phyloP scores from a whole-genome alignment of 2,797 vertebrate species.

The Intellagama lesueurii region DNA sequence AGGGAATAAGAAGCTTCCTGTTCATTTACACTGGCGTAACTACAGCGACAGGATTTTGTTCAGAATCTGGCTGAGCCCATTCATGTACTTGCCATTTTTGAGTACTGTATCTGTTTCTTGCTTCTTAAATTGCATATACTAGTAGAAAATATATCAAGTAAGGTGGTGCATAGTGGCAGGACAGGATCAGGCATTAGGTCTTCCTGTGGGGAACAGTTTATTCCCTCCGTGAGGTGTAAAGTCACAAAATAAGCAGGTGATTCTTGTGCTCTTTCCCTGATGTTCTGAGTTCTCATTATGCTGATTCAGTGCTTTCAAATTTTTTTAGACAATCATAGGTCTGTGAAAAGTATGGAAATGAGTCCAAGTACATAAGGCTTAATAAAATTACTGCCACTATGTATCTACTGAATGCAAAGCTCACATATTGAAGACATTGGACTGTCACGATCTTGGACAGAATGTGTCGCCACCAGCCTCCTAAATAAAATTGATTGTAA shows the following conservation, averaged over 20 bases:
- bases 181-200: background rate
- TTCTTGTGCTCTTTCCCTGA: slow-evolving; percentile 10
- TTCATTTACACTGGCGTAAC: background rate
- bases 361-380: slow-evolving; percentile 5
- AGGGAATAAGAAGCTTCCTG: background rate
- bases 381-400: background rate
- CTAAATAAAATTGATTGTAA: slow-evolving; percentile 27
- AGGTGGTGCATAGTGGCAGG: background rate
- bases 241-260: background rate
- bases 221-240: background rate
- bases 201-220: background rate
- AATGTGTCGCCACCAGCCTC: slow-evolving; percentile 11
- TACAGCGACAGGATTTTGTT: background rate
- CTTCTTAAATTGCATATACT: background rate
- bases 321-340: background rate
- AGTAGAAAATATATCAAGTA: slow-evolving; percentile 1
- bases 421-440: background rate
- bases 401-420: background rate
- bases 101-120: no score
- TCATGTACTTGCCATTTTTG: background rate
- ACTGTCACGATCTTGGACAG: background rate
- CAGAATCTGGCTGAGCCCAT: no score
- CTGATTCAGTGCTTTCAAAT: slow-evolving; percentile 35
- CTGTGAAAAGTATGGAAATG: slow-evolving; percentile 2
- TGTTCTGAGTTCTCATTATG: slow-evolving; percentile 22